Evolutionary conservation across 2,888 invertebrate genomes (phyloP).

Genomic region (Phlogophora meticulosa): DNA sequence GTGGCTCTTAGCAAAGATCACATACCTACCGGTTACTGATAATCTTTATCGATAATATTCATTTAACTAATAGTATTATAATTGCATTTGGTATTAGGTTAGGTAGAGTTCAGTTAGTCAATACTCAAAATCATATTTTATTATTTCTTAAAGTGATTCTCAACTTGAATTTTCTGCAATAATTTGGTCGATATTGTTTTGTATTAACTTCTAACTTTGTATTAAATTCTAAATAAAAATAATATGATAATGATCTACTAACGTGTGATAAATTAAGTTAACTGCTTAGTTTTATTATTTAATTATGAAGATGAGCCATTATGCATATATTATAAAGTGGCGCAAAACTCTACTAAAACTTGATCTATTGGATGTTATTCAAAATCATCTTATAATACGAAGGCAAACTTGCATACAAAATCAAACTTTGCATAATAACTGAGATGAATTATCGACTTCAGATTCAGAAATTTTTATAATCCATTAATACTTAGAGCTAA

Average conservation of each 20-base stretch:
- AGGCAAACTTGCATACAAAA: background rate
- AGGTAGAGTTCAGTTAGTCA: background rate
- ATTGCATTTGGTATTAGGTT: background rate
- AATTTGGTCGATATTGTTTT: background rate
- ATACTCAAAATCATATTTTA: background rate
- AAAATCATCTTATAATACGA: background rate
- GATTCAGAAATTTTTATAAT: no score
- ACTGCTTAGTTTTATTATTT: slow-evolving; percentile 47
- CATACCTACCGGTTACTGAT: background rate
- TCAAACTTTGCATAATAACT: no score
- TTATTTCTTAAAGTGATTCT: background rate
- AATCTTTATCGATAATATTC: background rate
- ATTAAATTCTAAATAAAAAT: slow-evolving; percentile 25
- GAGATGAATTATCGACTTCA: background rate
- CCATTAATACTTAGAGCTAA: no score
- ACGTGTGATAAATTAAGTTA: slow-evolving; percentile 49
- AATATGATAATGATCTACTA: slow-evolving; percentile 40
- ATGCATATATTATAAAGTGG: slow-evolving; percentile 29
- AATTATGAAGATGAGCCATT: slow-evolving; percentile 52
- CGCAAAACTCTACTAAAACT: slow-evolving; percentile 25
- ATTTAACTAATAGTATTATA: background rate
- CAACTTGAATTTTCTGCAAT: background rate
- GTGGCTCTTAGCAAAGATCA: background rate
- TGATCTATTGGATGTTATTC: slow-evolving; percentile 25
- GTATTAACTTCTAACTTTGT: no score